Evolutionary conservation across 2,888 invertebrate genomes (phyloP).

Genomic region (Gnatocerus cornutus): DNA sequence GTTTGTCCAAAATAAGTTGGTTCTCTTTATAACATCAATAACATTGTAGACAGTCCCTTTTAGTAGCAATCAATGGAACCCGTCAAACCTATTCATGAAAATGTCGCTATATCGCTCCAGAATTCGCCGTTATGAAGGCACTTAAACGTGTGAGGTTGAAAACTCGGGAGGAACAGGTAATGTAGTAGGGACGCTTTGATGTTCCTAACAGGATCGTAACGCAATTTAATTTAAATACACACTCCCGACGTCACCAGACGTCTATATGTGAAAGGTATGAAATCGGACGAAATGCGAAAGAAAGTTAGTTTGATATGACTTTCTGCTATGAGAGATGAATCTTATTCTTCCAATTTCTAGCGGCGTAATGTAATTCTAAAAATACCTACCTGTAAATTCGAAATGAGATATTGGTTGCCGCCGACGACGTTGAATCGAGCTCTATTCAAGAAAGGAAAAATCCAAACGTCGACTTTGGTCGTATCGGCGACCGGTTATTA

Average conservation of each 20-base stretch:
- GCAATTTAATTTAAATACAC: constrained; percentile 36
- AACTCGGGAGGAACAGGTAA: constrained; percentile 25
- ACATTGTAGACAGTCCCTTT: not conserved
- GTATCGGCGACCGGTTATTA: not conserved
- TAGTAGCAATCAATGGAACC: constrained; percentile 1
- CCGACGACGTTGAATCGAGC: not conserved
- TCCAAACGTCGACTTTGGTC: not conserved
- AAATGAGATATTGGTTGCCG: constrained; percentile 46
- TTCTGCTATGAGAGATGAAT: constrained; percentile 36
- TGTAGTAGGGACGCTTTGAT: constrained; percentile 21
- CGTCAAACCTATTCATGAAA: constrained; percentile 1
- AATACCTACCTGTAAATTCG: constrained; percentile 48
- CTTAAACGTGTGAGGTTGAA: constrained; percentile 17
- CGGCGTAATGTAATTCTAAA: constrained; percentile 50
- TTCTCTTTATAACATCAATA: not conserved
- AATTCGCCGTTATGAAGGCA: not conserved
- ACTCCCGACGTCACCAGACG: constrained; percentile 7
- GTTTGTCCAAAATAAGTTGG: not conserved
- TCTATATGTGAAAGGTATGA: constrained; percentile 1
- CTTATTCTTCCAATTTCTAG: constrained; percentile 49
- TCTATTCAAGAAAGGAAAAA: constrained; percentile 3
- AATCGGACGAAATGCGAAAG: not conserved
- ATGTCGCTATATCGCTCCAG: not conserved
- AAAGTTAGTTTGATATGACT: constrained; percentile 30
- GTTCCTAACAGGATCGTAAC: constrained; percentile 21